Conservation (phyloP, 2,113 vertebrate species). For the Taurulus bubalis region DNA sequence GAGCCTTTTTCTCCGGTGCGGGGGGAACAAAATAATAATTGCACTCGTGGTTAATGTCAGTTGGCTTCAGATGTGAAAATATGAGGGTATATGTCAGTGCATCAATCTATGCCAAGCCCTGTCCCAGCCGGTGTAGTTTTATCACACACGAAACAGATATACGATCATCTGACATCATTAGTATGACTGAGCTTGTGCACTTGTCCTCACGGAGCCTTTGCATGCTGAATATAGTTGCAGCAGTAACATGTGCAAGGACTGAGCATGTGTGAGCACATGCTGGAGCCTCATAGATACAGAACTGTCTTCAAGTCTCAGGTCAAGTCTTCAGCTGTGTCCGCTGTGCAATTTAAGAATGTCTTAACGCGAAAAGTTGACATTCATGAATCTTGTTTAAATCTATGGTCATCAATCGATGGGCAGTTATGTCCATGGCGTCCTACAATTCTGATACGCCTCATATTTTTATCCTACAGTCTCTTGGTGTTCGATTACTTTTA, state of each 20-base stretch:
- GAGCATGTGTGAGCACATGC: not conserved
- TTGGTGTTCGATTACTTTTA: not conserved
- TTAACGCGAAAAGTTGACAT: not conserved
- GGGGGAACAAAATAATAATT: not conserved
- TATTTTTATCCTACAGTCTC: not conserved
- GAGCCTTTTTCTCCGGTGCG: not conserved
- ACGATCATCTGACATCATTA: slow-evolving; percentile 17
- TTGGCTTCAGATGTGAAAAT: slow-evolving; percentile 12
- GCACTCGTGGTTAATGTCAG: not conserved
- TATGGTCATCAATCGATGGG: not conserved
- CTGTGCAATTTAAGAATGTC: not conserved
- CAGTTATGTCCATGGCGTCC: not conserved
- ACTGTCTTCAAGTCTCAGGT: not conserved
- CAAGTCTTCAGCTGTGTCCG: not conserved
- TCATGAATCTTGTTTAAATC: no score
- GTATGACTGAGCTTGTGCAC: slow-evolving; percentile 2
- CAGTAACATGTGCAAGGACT: not conserved
- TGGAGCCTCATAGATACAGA: not conserved
- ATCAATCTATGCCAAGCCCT: slow-evolving; percentile 2
- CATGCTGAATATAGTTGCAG: not conserved
- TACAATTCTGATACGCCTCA: not conserved
- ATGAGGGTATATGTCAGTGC: slow-evolving; percentile 5
- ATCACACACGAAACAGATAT: slow-evolving; percentile 11
- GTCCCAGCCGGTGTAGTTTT: slow-evolving; percentile 2
- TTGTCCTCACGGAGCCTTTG: not conserved